Conservation (phyloP, 2,113 vertebrate genomes). For the Gambusia affinis region DNA sequence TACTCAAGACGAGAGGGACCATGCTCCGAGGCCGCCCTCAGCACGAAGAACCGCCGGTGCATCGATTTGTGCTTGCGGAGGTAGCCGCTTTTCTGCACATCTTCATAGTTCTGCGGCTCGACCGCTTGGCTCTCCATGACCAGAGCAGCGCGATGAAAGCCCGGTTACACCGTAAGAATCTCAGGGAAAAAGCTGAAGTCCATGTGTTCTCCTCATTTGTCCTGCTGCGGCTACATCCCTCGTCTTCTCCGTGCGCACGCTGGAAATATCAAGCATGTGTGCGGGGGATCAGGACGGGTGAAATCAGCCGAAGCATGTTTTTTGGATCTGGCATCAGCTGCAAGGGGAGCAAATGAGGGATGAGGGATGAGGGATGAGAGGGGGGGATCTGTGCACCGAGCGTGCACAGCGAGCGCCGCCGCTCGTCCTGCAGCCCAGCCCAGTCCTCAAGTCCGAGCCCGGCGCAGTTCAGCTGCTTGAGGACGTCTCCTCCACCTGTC, state of each 20-base stretch:
- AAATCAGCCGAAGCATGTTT: slow-evolving; percentile 59
- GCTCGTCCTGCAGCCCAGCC: slow-evolving; percentile 67
- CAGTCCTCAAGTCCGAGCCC: slow-evolving; percentile 56
- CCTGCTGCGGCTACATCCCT: slow-evolving; percentile 61
- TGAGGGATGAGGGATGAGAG: too few relatives aligned
- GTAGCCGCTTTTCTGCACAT: slow-evolving; percentile 84
- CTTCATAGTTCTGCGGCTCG: slow-evolving; percentile 76
- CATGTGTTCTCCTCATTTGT: slow-evolving; percentile 56
- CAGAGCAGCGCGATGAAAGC: slow-evolving; percentile 31
- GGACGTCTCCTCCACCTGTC: slow-evolving; percentile 76
- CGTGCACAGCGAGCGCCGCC: slow-evolving; percentile 69
- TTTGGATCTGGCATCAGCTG: slow-evolving; percentile 49
- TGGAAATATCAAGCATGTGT: slow-evolving; percentile 58
- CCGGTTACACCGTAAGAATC: slow-evolving; percentile 28
- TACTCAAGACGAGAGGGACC: slow-evolving; percentile 83
- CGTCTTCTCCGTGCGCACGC: slow-evolving; percentile 58
- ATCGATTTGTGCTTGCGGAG: slow-evolving; percentile 88
- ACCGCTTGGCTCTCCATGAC: slow-evolving; percentile 81
- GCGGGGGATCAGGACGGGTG: slow-evolving; percentile 48
- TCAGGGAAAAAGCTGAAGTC: slow-evolving; percentile 37
- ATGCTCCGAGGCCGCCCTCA: slow-evolving; percentile 79
- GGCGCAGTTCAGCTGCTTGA: slow-evolving; percentile 51
- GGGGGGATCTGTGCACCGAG: slow-evolving; percentile 40
- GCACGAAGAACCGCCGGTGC: slow-evolving; percentile 85
- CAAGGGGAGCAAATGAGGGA: slow-evolving; percentile 20